Base-by-base conservation (phyloP, 1,140 invertebrate genomes). In the Drosophila sechellia region DNA sequence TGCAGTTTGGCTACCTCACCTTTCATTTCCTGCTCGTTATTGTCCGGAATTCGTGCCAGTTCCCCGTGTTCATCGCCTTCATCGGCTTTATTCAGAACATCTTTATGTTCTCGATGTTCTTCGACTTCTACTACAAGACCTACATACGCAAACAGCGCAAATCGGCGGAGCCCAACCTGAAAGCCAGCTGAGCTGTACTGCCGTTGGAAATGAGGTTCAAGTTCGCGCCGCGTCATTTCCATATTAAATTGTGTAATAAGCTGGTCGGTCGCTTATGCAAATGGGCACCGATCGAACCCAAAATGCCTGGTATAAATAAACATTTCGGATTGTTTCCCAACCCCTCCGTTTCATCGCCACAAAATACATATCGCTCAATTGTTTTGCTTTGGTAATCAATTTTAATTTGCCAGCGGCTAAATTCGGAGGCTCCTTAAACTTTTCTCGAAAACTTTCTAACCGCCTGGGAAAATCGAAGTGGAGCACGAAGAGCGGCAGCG, bases 1-100 rank as follows among this genome's bases (percentile, higher is more conserved):
- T 75, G 3, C 90, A 92, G 56, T 92, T 92, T 22, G 90, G 95
- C 1, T 49, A 96, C 1, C 93, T 97, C 17, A 92, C 95, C 2
- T 79, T 95, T 20, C 96, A 97, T 25, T 92, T 91, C 53, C 35
- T 80, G 22, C 50, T 83, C 15, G 84, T 87, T 12, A 72, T 92
- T 5, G n/a, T 92, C 1, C 70, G 56, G 8, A 91, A 91, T 50
- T 66, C 79, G 0, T 92, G 90, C 43, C 63, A 77, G 20, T 85
- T 86, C 35, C 84, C 90, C 1, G 27, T 49, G 1, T 56, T 90
- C 17, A 66, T 91, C 2, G 64, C 81, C 0, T 77, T 90, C 49
- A 72, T 91, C 10, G 90, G 84, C 0, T 63, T 77, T 25, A 90
- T 61, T 8, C 90, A 92, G 58, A 92, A 92, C 48, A 64, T 90